Percentiles rank a stretch among this genome's conserved stretches.
Evolutionary conservation across 2,113 vertebrate species (phyloP).

Genomic region (Boulengeromyrus knoepffleri): DNA sequence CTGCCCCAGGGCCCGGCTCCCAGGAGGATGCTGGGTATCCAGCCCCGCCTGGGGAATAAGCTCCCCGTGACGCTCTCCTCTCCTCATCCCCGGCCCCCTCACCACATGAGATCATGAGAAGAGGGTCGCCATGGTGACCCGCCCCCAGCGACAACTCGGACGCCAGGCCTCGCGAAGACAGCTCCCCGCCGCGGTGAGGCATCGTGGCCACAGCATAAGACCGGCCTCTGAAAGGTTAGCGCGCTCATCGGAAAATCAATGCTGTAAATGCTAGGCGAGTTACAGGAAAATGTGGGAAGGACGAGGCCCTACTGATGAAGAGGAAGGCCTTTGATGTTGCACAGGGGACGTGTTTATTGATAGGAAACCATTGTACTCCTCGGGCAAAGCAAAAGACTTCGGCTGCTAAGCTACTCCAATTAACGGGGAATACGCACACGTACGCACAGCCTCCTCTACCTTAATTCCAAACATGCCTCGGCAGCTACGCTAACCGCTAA

Average conservation of each 20-base stretch:
- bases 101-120: neutral
- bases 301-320: conserved; percentile 92
- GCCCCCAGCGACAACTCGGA: neutral
- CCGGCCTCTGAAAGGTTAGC: conserved; percentile 80
- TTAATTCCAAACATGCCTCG: conserved; percentile 33
- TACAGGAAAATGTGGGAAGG: conserved; percentile 96
- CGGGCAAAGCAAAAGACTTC: conserved; percentile 61
- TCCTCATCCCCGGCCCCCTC: neutral
- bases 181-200: neutral
- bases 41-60: conserved; percentile 51
- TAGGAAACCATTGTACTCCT: conserved; percentile 80
- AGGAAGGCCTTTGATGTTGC: conserved; percentile 92
- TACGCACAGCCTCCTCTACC: conserved; percentile 37
- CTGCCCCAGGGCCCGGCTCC: conserved; percentile 46
- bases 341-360: conserved; percentile 90
- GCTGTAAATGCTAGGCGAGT: conserved; percentile 96
- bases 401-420: conserved; percentile 67
- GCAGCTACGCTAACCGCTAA: conserved; percentile 17
- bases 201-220: conserved; percentile 39
- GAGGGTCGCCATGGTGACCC: neutral
- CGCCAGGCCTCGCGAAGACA: neutral
- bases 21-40: conserved; percentile 43
- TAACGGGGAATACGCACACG: conserved; percentile 65
- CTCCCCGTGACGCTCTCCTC: conserved; percentile 30
- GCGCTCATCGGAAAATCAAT: conserved; percentile 99